phyloP scores from a whole-genome alignment of 2,888 invertebrate species.

The Hydrotaea diabolus region DNA sequence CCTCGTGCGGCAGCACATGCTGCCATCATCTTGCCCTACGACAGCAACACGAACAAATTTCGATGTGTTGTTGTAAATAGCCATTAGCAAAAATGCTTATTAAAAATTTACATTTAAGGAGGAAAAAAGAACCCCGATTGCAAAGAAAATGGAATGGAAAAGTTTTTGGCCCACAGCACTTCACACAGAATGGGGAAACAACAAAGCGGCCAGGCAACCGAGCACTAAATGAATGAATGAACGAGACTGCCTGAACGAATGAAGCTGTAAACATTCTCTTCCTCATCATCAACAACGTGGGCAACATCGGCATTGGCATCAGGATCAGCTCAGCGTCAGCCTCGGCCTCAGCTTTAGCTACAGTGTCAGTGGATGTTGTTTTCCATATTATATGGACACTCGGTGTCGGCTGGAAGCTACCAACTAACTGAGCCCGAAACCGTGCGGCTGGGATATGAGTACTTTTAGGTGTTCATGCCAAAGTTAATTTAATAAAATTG shows the following conservation, averaged over 20 bases:
- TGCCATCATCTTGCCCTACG: slow-evolving; percentile 5
- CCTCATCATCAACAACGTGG: slow-evolving; percentile 32
- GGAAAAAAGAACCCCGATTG: slow-evolving; percentile 69
- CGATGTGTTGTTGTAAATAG: slow-evolving; percentile 74
- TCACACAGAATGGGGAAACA: slow-evolving; percentile 34
- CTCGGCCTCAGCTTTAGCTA: neutral
- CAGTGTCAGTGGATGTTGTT: slow-evolving; percentile 16
- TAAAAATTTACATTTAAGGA: slow-evolving; percentile 79
- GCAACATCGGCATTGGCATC: slow-evolving; percentile 27
- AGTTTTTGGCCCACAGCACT: slow-evolving; percentile 39
- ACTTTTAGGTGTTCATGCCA: slow-evolving; percentile 79
- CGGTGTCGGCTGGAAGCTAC: slow-evolving; percentile 17
- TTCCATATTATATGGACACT: slow-evolving; percentile 48
- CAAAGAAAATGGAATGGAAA: slow-evolving; percentile 45
- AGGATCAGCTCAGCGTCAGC: slow-evolving; percentile 2
- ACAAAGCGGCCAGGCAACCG: slow-evolving; percentile 48
- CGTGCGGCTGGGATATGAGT: slow-evolving; percentile 41
- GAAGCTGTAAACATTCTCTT: slow-evolving; percentile 61
- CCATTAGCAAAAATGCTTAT: slow-evolving; percentile 80
- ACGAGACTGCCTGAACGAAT: too few relatives aligned
- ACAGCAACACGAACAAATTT: neutral
- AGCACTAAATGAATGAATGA: slow-evolving; percentile 63
- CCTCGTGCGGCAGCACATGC: slow-evolving; percentile 48
- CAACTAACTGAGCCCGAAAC: neutral
- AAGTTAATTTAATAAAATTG: slow-evolving; percentile 79